These are phyloP conservation scores for Palythoa grandis DNA, from an alignment of 92 coral and sea anemone species.

Conservation along the genomic window DNA sequence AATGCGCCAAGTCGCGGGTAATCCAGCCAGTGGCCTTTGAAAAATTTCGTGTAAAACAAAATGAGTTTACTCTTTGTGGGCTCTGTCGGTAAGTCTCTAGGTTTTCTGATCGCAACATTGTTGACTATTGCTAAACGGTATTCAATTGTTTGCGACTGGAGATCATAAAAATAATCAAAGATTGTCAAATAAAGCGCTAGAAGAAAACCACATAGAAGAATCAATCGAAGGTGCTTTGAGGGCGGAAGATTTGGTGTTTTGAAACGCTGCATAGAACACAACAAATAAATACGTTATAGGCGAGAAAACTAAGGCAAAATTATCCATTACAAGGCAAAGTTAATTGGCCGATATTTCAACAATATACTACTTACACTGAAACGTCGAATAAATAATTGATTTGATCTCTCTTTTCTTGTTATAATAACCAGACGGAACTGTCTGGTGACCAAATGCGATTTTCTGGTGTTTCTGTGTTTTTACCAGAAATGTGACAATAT, in stretches of 20 bases:
- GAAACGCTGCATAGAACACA: conserved; percentile 22
- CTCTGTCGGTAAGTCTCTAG: conserved; percentile 17
- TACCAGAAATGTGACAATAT: neutral
- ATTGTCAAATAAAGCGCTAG: conserved; percentile 18
- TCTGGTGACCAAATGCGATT: conserved; percentile 25
- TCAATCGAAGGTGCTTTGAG: neutral
- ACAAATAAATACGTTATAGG: neutral
- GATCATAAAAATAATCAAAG: conserved; percentile 35
- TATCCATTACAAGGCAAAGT: neutral
- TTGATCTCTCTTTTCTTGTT: neutral
- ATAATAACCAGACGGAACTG: conserved; percentile 1
- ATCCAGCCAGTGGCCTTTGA: conserved; percentile 67
- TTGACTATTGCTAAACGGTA: conserved; percentile 32
- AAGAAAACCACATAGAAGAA: conserved; percentile 3
- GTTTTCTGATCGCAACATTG: conserved; percentile 30
- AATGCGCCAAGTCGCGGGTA: conserved; percentile 48
- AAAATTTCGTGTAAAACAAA: conserved; percentile 68
- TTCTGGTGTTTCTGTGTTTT: conserved; percentile 9
- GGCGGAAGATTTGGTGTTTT: neutral
- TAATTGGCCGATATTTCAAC: neutral
- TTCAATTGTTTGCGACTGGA: conserved; percentile 38
- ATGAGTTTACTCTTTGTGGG: conserved; percentile 52
- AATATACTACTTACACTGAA: neutral
- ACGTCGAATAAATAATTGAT: conserved; percentile 11
- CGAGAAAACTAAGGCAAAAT: neutral